Percentiles rank a stretch among this genome's conserved stretches.
phyloP scores from a whole-genome alignment of 2,797 vertebrate genomes.

The Xenopus petersii region DNA sequence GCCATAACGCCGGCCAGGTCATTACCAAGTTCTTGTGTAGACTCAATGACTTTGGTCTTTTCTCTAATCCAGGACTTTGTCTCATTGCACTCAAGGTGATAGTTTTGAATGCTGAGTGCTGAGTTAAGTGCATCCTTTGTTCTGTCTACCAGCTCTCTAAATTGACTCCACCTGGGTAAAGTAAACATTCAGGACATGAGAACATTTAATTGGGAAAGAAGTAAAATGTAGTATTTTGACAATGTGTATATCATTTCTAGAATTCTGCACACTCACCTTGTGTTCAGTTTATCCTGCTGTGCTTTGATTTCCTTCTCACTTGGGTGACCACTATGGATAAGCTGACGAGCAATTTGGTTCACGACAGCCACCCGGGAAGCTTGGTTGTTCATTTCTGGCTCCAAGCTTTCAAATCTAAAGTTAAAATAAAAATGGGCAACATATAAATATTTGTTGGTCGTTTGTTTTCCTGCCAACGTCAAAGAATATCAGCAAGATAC shows the following conservation, averaged over 20 bases:
- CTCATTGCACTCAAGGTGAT: conserved; percentile 96
- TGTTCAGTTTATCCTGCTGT: conserved; percentile 97
- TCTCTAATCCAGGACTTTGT: conserved; percentile 99
- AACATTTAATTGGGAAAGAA: too few species aligned
- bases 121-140: conserved; percentile 93
- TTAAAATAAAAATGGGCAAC: background rate
- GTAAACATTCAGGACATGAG: too few species aligned
- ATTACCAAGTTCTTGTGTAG: conserved; percentile 94
- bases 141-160: conserved; percentile 92
- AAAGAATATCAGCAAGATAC: conserved; percentile 57
- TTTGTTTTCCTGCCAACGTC: background rate
- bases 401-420: conserved; percentile 89
- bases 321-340: conserved; percentile 90
- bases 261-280: conserved; percentile 68
- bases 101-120: conserved; percentile 95
- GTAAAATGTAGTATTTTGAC: too few species aligned
- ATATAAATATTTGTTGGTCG: background rate
- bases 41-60: conserved; percentile 98
- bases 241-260: too few species aligned
- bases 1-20: conserved; percentile 95
- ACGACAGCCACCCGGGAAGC: conserved; percentile 94
- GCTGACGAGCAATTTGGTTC: conserved; percentile 93
- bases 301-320: conserved; percentile 93
- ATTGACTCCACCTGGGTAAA: conserved; percentile 87
- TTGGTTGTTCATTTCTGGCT: conserved; percentile 98